Evolutionary conservation across 2,113 vertebrate genomes (phyloP), one percentile per base, ranked within the genome.

Genomic region (Channa maculata): DNA sequence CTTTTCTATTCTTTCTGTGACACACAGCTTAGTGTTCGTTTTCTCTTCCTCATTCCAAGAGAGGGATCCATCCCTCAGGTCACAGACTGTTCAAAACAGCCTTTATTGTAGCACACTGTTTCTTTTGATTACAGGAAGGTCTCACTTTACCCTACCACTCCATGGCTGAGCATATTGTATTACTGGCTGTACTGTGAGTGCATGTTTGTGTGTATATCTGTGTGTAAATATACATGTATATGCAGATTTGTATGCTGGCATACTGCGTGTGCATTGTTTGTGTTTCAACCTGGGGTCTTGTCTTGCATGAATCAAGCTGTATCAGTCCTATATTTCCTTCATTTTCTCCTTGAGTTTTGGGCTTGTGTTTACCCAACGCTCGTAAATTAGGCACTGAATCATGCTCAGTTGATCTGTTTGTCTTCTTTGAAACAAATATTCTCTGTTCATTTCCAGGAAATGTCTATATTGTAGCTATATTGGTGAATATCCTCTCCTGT

Each of bases 71-170:
- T 86, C 76, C 84, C 73, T 68, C 67, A 63, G 78, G 85, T 68
- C 74, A 85, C 65, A 80, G 83, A 88, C 55, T 38, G 34, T 85
- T 89, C 84, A 76, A 86, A 93, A 89, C 79, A 65, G 75, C 53
- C 76, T 77, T 76, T 91, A 89, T 88, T 90, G 79, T 90, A 87
- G 78, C 87, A 73, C 51, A 65, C 77, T 80, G 82, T 90, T 89
- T 83, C 86, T 91, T 92, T 93, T 93, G 88, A 92, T 91, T 87
- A 90, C 88, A 82, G 82, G 79, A 82, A 87, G 80, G 82, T 91
- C 88, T 94, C 79, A 68, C 81, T 91, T 94, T 93, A 92, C 93
- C 48, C 71, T 73, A 86, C 80, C 72, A 72, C 91, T 84, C 59
- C 66, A 55, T 46, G 59, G 75, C 54, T 34, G 38, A 49, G 49